Evolutionary conservation across 1,140 invertebrate species (phyloP), one percentile per base, ranked within the genome.

Genomic region (Euglossa dilemma): DNA sequence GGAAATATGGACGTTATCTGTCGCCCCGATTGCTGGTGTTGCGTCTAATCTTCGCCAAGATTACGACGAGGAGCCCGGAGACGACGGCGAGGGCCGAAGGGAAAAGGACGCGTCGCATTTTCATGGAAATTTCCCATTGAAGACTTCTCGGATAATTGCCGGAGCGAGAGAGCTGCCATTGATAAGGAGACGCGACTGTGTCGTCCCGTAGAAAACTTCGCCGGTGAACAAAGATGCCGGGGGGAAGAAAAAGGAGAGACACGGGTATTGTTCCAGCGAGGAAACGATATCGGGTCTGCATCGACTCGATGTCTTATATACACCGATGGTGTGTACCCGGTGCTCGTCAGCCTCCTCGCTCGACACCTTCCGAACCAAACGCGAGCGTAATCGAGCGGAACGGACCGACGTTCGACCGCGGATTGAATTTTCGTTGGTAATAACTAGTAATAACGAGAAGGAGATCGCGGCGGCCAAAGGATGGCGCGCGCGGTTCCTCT

Each of bases 121-220:
- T 82, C 63, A 70, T 77, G 80, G 74, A 83, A 77, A 77, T 83
- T 77, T 28, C 66, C 72, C 56, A 45, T 54, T 61, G 36, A 54
- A 61, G 43, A 63, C 9, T 70, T 77, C 12, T 12, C 16, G 18
- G 64, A 67, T 70, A 70, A 83, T 77, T 63, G 25, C 18, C 52
- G 43, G 36, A 20, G 0, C 50, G 64, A 43, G 54, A 45, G 47
- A 54, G 12, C 23, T 8, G 25, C 18, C 56, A 69, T 47, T 54
- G 80, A 83, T 70, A 78, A 78, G 50, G 45, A 67, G 20, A 50
- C 45, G 50, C 45, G 70, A 70, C 70, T 63, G 69, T n/a, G 28
- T 74, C 57, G 57, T 45, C 36, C 14, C 4, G 16, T 47, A 6
- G 36, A 18, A 50, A 80, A 64, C 47, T 64, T 52, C 28, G 47